Evolutionary conservation across 2,113 vertebrate species (phyloP), one percentile per base, ranked within the genome.

Genomic region (Mus spicilegus): DNA sequence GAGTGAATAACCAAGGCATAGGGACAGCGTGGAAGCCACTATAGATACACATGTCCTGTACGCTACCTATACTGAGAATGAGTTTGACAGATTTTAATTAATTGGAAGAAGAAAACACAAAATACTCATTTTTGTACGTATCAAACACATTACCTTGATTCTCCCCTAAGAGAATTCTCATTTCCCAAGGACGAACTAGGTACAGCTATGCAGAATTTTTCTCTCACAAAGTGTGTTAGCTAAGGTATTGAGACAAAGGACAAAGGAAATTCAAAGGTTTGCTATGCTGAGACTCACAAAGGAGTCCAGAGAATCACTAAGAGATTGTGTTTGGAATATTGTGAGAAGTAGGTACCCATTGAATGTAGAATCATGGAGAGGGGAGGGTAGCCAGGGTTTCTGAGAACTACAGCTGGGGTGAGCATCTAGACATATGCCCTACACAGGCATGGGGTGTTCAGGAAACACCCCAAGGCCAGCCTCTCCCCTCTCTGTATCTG

Each of bases 151-250:
- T 4, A 1, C 36, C 30, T 36, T 73, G 6, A 69, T 70, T 76
- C 87, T 11, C 51, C n/a, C 51, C 26, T 87, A 84, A 93, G 39
- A 94, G 17, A 93, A 95, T 89, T 93, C 28, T 91, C 72, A n/a
- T 63, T 91, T 95, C 95, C 73, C 63, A 65, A 16, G 75, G 56
- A 46, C 85, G 12, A 89, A 80, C 51, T 51, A 30, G 39, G 61
- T 87, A 46, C 9, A 6, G 14, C 54, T 42, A 22, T 70, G 3
- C 49, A 76, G 33, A 91, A 87, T 90, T 84, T 84, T 93, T 82
- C 84, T 58, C 42, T 89, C 26, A 82, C 61, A 86, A 89, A 77
- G 61, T 86, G n/a, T 26, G 77, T 81, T 4, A 80, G 39, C 93
- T 89, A 49, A 89, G 73, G 19, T n/a, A 36, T n/a, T 72, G 36